Evolutionary conservation across 2,888 invertebrate genomes (phyloP).

Genomic region (Agonopterix arenella): DNA sequence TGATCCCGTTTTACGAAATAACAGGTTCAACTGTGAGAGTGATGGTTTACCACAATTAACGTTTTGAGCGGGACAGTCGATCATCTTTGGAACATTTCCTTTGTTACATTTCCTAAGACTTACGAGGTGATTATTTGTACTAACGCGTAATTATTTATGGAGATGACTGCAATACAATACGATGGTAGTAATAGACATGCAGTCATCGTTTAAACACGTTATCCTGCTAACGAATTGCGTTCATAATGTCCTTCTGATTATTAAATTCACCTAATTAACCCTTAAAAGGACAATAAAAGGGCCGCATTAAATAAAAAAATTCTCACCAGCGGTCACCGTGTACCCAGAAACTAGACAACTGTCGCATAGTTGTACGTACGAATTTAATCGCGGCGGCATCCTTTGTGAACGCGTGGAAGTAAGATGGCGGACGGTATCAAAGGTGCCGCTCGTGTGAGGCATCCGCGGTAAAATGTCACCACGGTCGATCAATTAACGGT

Average conservation of each 20-base stretch:
- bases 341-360: constrained; percentile 37
- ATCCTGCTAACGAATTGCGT: not conserved
- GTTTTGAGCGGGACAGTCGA: constrained; percentile 15
- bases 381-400: constrained; percentile 66
- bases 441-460: constrained; percentile 56
- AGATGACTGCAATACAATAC: too few relatives aligned
- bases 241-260: constrained; percentile 18
- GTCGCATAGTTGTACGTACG: constrained; percentile 67
- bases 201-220: too few relatives aligned
- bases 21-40: constrained; percentile 24
- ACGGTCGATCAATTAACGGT: constrained; percentile 66
- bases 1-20: constrained; percentile 30
- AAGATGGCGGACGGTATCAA: constrained; percentile 55
- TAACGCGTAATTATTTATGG: too few relatives aligned
- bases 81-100: constrained; percentile 10
- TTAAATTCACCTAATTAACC: constrained; percentile 28
- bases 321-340: constrained; percentile 33
- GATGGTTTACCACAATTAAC: constrained; percentile 26
- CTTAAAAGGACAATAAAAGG: constrained; percentile 27
- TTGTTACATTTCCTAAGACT: constrained; percentile 1
- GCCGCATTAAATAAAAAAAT: constrained; percentile 30
- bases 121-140: not conserved
- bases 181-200: too few relatives aligned
- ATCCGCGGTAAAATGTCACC: constrained; percentile 69
- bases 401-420: constrained; percentile 40